Evolutionary conservation across 2,888 invertebrate genomes (phyloP).

Genomic region (Melitaea athalia): DNA sequence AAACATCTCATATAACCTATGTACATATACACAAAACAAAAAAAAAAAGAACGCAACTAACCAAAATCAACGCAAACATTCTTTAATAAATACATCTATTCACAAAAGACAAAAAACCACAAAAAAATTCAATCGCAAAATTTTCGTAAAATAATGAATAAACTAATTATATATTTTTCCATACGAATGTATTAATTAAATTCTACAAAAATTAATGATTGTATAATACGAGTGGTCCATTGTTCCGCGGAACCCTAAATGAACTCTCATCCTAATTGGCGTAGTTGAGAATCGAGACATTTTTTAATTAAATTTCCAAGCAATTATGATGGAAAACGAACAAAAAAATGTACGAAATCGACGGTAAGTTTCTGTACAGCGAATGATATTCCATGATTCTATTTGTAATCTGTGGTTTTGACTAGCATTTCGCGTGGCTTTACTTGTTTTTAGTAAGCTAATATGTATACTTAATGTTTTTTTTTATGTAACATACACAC

Average conservation of each 20-base stretch:
- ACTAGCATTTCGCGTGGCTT: background rate
- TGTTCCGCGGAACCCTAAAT: constrained; percentile 19
- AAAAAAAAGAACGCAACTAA: too few relatives aligned
- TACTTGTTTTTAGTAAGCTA: background rate
- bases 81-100: too few relatives aligned
- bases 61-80: too few relatives aligned
- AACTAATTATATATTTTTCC: too few relatives aligned
- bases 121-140: too few relatives aligned
- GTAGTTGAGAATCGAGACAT: constrained; percentile 33
- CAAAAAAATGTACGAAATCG: constrained; percentile 9
- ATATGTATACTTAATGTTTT: too few relatives aligned
- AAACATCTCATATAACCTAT: too few relatives aligned
- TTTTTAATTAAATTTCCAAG: constrained; percentile 30
- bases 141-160: background rate
- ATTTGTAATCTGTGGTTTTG: background rate
- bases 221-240: constrained; percentile 11
- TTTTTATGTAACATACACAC: too few relatives aligned
- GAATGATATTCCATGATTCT: background rate
- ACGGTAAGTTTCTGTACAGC: background rate
- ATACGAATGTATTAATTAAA: background rate
- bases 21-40: too few relatives aligned
- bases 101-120: too few relatives aligned
- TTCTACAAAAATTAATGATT: background rate
- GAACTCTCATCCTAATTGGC: constrained; percentile 28
- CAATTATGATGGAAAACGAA: constrained; percentile 18